Evolutionary conservation across 2,888 invertebrate genomes (phyloP).

Genomic region (Habroteleia sp.): DNA sequence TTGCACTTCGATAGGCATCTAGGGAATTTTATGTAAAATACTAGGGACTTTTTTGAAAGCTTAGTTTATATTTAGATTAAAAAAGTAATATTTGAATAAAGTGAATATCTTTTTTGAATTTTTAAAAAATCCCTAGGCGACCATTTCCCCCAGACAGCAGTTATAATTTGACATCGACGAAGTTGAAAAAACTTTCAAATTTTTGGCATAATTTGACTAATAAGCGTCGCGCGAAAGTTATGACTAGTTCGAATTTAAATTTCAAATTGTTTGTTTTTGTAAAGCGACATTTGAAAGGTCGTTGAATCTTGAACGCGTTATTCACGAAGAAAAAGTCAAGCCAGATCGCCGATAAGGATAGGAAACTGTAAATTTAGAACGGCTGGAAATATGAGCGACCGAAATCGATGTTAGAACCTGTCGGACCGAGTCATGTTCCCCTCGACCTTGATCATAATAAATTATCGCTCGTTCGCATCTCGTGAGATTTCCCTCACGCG

Average conservation of each 20-base stretch:
- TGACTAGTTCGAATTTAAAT: constrained; percentile 4
- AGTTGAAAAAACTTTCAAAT: not conserved
- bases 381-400: constrained; percentile 26
- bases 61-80: no score
- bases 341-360: constrained; percentile 10
- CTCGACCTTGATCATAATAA: constrained; percentile 36
- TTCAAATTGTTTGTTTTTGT: constrained; percentile 7
- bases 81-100: no score
- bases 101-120: no score
- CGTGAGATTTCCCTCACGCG: constrained; percentile 31
- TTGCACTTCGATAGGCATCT: no score
- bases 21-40: no score
- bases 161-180: no score
- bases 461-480: constrained; percentile 36
- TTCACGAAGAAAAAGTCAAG: not conserved
- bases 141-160: no score
- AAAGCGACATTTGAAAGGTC: constrained; percentile 5
- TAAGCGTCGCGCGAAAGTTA: not conserved
- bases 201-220: not conserved
- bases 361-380: constrained; percentile 37
- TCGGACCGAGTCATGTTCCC: constrained; percentile 27
- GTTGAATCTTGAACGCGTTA: constrained; percentile 12
- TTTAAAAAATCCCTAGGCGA: no score
- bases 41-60: no score
- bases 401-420: constrained; percentile 24